These are phyloP conservation scores for Patella pellucida DNA, from an alignment of 2,888 invertebrate species.

Conservation along the genomic window DNA sequence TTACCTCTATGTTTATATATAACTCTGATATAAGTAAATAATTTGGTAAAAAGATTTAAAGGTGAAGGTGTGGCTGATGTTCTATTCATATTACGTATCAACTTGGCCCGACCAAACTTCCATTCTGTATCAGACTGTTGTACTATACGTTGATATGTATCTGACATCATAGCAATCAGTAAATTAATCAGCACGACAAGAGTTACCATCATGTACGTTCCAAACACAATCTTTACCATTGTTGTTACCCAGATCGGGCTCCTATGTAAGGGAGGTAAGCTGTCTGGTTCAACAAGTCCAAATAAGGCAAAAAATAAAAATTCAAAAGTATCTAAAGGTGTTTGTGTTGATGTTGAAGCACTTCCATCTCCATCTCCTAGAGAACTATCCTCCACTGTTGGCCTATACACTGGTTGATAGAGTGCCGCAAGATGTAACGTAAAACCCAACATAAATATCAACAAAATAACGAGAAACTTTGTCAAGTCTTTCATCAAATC, in stretches of 20 bases:
- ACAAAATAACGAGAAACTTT: constrained; percentile 95
- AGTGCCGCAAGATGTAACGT: constrained; percentile 90
- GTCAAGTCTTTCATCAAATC: constrained; percentile 81
- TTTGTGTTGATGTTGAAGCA: constrained; percentile 44
- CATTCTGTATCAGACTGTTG: constrained; percentile 99
- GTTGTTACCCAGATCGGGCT: constrained; percentile 71
- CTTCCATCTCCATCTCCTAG: constrained; percentile 55
- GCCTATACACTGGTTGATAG: constrained; percentile 82
- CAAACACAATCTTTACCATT: constrained; percentile 81
- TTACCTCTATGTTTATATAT: constrained; percentile 62
- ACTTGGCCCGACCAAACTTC: constrained; percentile 98
- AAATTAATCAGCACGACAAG: constrained; percentile 98
- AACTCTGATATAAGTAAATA: constrained; percentile 67
- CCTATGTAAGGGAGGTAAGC: constrained; percentile 74
- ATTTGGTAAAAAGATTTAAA: constrained; percentile 91
- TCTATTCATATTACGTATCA: constrained; percentile 97
- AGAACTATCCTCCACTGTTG: constrained; percentile 35
- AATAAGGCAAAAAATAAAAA: constrained; percentile 98
- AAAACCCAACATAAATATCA: constrained; percentile 98
- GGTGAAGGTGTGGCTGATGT: constrained; percentile 98
- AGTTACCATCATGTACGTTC: constrained; percentile 97
- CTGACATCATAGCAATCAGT: constrained; percentile 99
- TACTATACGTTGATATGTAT: constrained; percentile 99
- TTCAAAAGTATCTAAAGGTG: constrained; percentile 86
- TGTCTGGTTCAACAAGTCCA: constrained; percentile 84